Conservation (phyloP, 1,140 invertebrate species). For the Monochamus saltuarius region DNA sequence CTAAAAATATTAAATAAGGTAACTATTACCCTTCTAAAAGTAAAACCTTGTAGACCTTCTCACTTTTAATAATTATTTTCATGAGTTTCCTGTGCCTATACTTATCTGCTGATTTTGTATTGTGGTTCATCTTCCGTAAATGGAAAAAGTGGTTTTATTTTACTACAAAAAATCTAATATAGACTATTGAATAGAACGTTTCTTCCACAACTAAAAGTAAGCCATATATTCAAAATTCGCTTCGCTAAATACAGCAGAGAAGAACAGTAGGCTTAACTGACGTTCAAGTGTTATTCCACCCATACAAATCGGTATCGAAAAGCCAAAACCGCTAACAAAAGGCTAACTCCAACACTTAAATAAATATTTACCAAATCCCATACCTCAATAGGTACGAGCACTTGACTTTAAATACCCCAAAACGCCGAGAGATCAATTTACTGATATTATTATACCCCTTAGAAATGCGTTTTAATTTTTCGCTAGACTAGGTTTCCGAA, state of each 20-base stretch:
- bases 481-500: slow-evolving; percentile 4
- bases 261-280: neutral
- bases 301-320: slow-evolving; percentile 3
- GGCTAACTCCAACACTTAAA: slow-evolving; percentile 6
- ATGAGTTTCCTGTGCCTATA: too few relatives aligned
- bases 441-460: slow-evolving; percentile 12
- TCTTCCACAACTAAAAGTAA: too few relatives aligned
- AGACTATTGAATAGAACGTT: too few relatives aligned
- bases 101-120: too few relatives aligned
- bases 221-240: too few relatives aligned
- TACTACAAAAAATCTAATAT: too few relatives aligned
- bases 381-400: neutral
- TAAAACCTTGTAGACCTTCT: too few relatives aligned
- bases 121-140: too few relatives aligned
- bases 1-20: too few relatives aligned
- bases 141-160: too few relatives aligned
- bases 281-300: neutral
- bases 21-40: too few relatives aligned
- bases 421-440: neutral
- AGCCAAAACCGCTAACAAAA: slow-evolving; percentile 8
- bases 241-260: neutral
- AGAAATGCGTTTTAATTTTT: slow-evolving; percentile 10
- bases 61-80: too few relatives aligned
- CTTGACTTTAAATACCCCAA: slow-evolving; percentile 8
- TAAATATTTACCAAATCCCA: slow-evolving; percentile 16